A percentile compares a stretch with the other conserved stretches of the same genome.
Evolutionary conservation across 2,797 vertebrate genomes (phyloP).

Genomic region (Anguilla anguilla): DNA sequence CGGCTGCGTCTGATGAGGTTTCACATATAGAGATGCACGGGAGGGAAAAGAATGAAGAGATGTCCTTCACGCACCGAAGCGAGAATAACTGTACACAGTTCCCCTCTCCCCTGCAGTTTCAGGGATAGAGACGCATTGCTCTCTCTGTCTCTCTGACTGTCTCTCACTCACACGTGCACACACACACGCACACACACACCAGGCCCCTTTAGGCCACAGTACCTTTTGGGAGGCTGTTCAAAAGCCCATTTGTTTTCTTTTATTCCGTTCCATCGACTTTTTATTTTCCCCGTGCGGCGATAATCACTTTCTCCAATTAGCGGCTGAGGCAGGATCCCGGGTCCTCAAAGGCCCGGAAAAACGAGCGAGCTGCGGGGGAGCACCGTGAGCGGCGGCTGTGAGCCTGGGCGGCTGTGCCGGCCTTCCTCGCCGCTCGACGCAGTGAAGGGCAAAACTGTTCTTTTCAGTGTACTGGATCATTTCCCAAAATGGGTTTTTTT

Average conservation of each 20-base stretch:
- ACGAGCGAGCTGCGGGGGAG: not conserved
- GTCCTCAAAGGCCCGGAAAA: not conserved
- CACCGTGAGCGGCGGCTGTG: not conserved
- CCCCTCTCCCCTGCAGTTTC: not conserved
- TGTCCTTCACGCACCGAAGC: not conserved
- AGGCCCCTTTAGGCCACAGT: constrained; percentile 11
- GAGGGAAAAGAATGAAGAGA: not conserved
- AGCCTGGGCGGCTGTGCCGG: not conserved
- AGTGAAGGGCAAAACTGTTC: no score
- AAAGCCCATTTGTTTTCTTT: constrained; percentile 20
- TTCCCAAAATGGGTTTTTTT: no score
- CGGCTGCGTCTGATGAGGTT: not conserved
- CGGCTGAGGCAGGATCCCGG: not conserved
- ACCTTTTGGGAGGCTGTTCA: constrained; percentile 8
- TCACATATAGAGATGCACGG: not conserved
- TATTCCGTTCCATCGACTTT: constrained; percentile 14
- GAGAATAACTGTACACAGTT: not conserved
- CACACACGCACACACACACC: not conserved
- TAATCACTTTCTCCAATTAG: constrained; percentile 31
- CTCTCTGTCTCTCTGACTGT: not conserved
- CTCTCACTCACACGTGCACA: not conserved
- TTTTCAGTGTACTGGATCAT: no score
- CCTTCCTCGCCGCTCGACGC: no score
- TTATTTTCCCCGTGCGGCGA: constrained; percentile 9
- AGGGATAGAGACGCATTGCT: not conserved